phyloP scores from a whole-genome alignment of 2,113 vertebrate genomes.

The Prochilodus magdalenae region DNA sequence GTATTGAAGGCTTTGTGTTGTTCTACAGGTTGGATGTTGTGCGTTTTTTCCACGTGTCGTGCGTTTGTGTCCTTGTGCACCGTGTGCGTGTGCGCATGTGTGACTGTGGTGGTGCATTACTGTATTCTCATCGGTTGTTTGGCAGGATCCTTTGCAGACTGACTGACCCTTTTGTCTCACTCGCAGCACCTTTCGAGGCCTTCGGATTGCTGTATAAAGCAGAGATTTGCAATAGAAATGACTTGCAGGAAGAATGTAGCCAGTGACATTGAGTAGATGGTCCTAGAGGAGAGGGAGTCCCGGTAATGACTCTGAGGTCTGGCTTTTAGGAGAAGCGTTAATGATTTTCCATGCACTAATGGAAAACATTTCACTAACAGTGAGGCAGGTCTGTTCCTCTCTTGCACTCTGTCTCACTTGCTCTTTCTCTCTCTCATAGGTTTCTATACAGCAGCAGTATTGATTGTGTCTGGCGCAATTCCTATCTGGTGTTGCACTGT shows the following conservation, averaged over 20 bases:
- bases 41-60: conserved; percentile 49
- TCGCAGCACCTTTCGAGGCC: conserved; percentile 72
- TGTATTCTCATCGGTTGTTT: neutral
- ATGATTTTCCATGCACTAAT: conserved; percentile 51
- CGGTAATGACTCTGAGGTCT: conserved; percentile 24
- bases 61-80: conserved; percentile 41
- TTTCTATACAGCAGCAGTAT: conserved; percentile 61
- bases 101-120: conserved; percentile 28
- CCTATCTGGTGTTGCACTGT: conserved; percentile 24
- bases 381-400: conserved; percentile 36
- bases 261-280: conserved; percentile 30
- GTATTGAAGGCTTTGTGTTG: neutral
- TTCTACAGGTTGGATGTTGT: conserved; percentile 38
- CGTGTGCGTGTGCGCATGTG: conserved; percentile 34
- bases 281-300: conserved; percentile 31
- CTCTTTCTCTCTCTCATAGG: conserved; percentile 32
- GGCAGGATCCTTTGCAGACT: conserved; percentile 38
- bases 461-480: conserved; percentile 49
- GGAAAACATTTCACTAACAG: conserved; percentile 44
- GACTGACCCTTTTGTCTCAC: conserved; percentile 40
- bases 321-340: conserved; percentile 46
- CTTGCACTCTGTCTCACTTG: conserved; percentile 37
- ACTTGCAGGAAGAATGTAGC: conserved; percentile 67
- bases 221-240: conserved; percentile 58
- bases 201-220: conserved; percentile 54